A percentile compares a stretch with the other conserved stretches of the same genome.
These are phyloP conservation scores for Caenorhabditis briggsae DNA, from an alignment of 1,140 invertebrate genomes.

Conservation along the genomic window DNA sequence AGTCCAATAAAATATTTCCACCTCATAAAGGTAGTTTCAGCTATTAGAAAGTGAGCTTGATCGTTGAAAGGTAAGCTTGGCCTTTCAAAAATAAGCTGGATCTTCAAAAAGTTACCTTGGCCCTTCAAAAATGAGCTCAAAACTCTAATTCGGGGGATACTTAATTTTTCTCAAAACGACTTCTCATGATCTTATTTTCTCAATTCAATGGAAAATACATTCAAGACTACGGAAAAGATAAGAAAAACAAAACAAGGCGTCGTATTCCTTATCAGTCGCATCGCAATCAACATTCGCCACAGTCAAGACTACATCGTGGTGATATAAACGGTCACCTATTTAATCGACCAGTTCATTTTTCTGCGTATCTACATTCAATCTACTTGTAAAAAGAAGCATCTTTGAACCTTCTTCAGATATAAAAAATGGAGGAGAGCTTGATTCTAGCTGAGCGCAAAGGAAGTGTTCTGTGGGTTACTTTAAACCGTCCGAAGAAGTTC, in stretches of 20 bases:
- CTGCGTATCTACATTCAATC: not conserved
- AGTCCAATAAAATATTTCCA: too few relatives aligned
- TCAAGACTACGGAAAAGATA: not conserved
- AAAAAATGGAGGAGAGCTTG: not conserved
- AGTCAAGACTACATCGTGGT: constrained; percentile 18
- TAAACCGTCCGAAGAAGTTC: constrained; percentile 44
- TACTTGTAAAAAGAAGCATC: not conserved
- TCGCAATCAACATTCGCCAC: not conserved
- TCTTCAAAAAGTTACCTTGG: too few relatives aligned
- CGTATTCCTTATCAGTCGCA: constrained; percentile 5
- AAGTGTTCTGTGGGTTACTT: constrained; percentile 33
- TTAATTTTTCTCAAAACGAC: too few relatives aligned
- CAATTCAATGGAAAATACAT: not conserved
- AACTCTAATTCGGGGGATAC: too few relatives aligned
- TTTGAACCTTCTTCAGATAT: too few relatives aligned
- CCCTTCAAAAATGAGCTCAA: too few relatives aligned
- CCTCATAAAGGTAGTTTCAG: too few relatives aligned
- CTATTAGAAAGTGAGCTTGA: too few relatives aligned
- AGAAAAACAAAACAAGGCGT: not conserved
- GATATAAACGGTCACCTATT: not conserved
- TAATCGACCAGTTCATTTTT: not conserved
- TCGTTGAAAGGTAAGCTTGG: too few relatives aligned
- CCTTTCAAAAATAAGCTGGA: too few relatives aligned
- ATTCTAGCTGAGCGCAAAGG: constrained; percentile 7
- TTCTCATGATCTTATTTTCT: too few relatives aligned